These are phyloP conservation scores for Papilio xuthus DNA, from an alignment of 1,140 invertebrate genomes.

Conservation along the genomic window DNA sequence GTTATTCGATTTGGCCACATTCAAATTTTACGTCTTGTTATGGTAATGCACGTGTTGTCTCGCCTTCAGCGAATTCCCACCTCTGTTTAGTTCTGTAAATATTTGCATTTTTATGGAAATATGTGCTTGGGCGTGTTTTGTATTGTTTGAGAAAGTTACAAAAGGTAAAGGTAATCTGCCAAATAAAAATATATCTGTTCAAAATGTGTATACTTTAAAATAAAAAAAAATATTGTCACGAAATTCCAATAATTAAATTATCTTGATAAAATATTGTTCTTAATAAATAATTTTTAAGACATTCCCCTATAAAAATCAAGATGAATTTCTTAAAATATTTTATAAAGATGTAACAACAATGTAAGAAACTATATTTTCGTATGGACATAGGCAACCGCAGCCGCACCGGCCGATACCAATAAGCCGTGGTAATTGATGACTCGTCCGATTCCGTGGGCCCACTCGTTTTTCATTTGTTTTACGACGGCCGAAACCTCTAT, in stretches of 20 bases:
- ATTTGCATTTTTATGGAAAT: constrained; percentile 38
- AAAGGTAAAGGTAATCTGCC: background rate
- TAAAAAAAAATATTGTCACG: no score
- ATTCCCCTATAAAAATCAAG: background rate
- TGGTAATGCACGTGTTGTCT: constrained; percentile 78
- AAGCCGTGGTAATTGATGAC: constrained; percentile 71
- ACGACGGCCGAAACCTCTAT: constrained; percentile 52
- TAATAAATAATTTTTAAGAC: no score
- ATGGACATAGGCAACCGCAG: background rate
- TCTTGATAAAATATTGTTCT: no score
- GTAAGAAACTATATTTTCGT: background rate
- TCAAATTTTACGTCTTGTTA: constrained; percentile 81
- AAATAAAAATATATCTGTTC: no score
- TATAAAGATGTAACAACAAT: background rate
- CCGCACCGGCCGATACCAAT: constrained; percentile 68
- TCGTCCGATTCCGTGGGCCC: constrained; percentile 69
- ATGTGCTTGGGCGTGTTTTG: constrained; percentile 14
- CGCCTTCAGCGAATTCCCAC: constrained; percentile 57
- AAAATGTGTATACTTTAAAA: no score
- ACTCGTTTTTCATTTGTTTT: constrained; percentile 69
- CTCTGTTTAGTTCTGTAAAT: constrained; percentile 45
- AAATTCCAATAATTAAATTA: no score
- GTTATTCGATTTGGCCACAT: constrained; percentile 78
- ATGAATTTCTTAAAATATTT: background rate
- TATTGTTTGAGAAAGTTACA: constrained; percentile 15